Percentiles rank a stretch among this genome's conserved stretches.
Conservation (phyloP, 2,888 invertebrate genomes). For the Mycalesis mineus region DNA sequence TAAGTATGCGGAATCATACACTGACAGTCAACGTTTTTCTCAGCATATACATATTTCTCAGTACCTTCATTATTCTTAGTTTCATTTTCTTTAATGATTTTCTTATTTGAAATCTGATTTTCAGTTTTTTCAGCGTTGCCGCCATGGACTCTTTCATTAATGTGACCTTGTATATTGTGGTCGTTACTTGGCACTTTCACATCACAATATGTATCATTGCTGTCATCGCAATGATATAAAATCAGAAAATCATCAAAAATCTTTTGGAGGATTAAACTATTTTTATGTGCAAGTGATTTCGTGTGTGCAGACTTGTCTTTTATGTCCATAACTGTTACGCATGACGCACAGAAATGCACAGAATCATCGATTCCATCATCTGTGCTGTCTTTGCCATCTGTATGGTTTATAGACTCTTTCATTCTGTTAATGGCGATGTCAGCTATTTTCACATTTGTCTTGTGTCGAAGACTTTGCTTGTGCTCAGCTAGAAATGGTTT, state of each 20-base stretch:
- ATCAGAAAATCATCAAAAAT: constrained; percentile 31
- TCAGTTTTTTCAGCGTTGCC: neutral
- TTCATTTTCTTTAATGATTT: too few species aligned
- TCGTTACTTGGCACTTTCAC: constrained; percentile 1
- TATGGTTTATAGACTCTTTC: constrained; percentile 28
- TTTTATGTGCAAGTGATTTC: constrained; percentile 30
- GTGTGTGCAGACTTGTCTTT: constrained; percentile 32
- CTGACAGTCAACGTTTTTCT: too few species aligned
- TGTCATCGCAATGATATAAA: constrained; percentile 15
- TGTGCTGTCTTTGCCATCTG: too few species aligned
- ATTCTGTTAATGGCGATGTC: constrained; percentile 35
- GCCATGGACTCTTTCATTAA: too few species aligned
- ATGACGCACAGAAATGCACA: constrained; percentile 38
- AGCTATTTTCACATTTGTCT: constrained; percentile 33
- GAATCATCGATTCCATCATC: constrained; percentile 11
- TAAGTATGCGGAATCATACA: too few species aligned
- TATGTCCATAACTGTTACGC: constrained; percentile 27
- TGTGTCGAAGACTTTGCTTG: constrained; percentile 36
- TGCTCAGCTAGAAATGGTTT: constrained; percentile 34
- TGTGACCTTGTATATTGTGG: too few species aligned
- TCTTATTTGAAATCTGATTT: too few species aligned
- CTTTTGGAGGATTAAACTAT: constrained; percentile 31
- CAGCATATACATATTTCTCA: too few species aligned
- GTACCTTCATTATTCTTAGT: too few species aligned
- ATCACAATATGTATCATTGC: neutral